Evolutionary conservation across 2,797 vertebrate genomes (phyloP).

Genomic region (Phrynocephalus vlangalii): DNA sequence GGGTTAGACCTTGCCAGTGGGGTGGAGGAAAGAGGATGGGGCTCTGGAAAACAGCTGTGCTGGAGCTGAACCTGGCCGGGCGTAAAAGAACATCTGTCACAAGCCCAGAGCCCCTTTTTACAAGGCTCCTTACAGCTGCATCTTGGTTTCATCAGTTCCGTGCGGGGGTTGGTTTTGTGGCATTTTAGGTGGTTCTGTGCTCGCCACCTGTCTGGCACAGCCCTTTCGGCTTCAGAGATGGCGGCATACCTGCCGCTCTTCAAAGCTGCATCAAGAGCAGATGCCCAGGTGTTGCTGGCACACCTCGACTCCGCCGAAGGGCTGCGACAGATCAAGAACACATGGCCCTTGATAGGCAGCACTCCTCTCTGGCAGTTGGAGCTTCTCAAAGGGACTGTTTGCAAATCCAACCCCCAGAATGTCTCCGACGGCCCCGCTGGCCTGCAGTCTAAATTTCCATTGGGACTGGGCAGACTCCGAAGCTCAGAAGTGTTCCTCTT

Average conservation of each 20-base stretch:
- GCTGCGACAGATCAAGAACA: neutral
- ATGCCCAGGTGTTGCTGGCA: too few relatives aligned
- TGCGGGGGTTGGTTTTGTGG: neutral
- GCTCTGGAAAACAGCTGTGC: slow-evolving; percentile 68
- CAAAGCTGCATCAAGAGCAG: too few relatives aligned
- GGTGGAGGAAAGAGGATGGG: neutral
- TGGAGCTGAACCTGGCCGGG: slow-evolving; percentile 43
- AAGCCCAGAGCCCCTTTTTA: slow-evolving; percentile 52
- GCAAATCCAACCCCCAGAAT: too few relatives aligned
- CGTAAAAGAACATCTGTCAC: slow-evolving; percentile 32
- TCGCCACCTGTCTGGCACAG: neutral
- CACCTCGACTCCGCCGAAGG: too few relatives aligned
- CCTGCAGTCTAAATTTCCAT: neutral
- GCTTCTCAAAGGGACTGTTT: too few relatives aligned
- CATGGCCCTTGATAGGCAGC: too few relatives aligned
- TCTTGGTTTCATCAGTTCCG: slow-evolving; percentile 44
- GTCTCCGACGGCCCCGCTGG: too few relatives aligned
- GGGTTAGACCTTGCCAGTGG: slow-evolving; percentile 37
- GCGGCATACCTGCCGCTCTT: too few relatives aligned
- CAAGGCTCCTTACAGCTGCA: slow-evolving; percentile 16
- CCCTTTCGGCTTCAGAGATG: too few relatives aligned
- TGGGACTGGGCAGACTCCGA: neutral
- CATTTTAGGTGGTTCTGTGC: neutral
- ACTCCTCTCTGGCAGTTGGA: too few relatives aligned
- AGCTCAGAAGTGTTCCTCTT: neutral